Conservation (phyloP, 2,113 vertebrate species). For the Garra rufa region DNA sequence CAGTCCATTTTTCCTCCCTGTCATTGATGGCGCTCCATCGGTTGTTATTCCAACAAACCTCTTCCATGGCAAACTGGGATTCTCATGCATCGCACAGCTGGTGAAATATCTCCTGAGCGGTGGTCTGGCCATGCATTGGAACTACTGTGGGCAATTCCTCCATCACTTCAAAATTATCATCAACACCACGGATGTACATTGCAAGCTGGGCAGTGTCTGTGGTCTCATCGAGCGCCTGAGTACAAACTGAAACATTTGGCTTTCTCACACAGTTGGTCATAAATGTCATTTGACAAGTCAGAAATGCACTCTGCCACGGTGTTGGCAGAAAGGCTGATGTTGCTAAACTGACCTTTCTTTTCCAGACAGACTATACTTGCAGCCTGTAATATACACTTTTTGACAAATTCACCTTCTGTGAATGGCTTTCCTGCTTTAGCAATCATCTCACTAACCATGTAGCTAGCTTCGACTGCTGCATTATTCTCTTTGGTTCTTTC, state of each 20-base stretch:
- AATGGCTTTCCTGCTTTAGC: constrained; percentile 45
- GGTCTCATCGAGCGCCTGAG: constrained; percentile 45
- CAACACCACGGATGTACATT: background rate
- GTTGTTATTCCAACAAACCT: constrained; percentile 48
- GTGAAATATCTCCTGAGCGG: constrained; percentile 27
- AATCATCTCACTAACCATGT: constrained; percentile 40
- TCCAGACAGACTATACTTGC: constrained; percentile 30
- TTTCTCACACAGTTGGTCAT: constrained; percentile 41
- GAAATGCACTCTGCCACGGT: constrained; percentile 41
- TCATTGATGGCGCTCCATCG: constrained; percentile 51
- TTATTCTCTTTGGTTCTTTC: constrained; percentile 39
- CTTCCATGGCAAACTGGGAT: too few species aligned
- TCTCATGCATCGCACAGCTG: constrained; percentile 36
- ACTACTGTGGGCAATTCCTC: background rate
- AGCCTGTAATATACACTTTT: constrained; percentile 36
- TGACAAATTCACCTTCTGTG: constrained; percentile 13
- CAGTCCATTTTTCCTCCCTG: constrained; percentile 56
- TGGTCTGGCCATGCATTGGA: constrained; percentile 44
- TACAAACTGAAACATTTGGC: constrained; percentile 34
- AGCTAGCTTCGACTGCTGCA: constrained; percentile 40
- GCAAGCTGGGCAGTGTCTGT: constrained; percentile 37
- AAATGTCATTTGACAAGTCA: constrained; percentile 45
- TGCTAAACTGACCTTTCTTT: constrained; percentile 36
- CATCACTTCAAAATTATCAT: background rate
- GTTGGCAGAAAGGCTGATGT: constrained; percentile 45